Evolutionary conservation across 2,797 vertebrate species (phyloP).

Genomic region (Potorous gilbertii): DNA sequence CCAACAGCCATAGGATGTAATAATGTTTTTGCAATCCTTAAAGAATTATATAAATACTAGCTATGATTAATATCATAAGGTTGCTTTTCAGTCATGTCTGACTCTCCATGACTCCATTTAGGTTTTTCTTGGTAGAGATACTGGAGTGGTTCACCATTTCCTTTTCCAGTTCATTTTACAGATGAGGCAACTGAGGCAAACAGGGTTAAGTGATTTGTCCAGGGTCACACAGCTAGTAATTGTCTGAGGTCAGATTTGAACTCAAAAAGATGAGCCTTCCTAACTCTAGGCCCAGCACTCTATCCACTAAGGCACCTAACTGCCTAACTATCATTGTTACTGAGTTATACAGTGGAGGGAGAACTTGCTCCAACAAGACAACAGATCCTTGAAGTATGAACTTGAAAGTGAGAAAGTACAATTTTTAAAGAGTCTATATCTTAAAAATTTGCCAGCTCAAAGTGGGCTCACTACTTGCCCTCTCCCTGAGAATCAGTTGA

Average conservation of each 20-base stretch:
- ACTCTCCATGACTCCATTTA: neutral
- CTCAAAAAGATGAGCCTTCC: neutral
- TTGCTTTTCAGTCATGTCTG: neutral
- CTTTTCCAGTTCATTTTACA: neutral
- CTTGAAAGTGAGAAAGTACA: neutral
- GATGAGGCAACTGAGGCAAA: neutral
- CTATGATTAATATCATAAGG: no score
- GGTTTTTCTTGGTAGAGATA: neutral
- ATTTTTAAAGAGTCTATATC: neutral
- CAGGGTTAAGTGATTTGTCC: neutral
- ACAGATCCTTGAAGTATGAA: neutral
- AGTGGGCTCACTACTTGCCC: neutral
- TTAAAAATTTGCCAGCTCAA: neutral
- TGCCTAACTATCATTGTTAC: neutral
- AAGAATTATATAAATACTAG: neutral
- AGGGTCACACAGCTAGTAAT: neutral
- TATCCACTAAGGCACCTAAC: neutral
- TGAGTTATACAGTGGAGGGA: neutral
- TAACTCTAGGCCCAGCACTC: neutral
- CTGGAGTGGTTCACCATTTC: neutral
- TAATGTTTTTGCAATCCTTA: neutral
- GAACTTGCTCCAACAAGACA: neutral
- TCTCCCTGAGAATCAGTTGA: neutral
- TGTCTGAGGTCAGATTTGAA: neutral
- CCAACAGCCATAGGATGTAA: neutral